phyloP scores from a whole-genome alignment of 2,888 invertebrate species.

The Acanthopleura granulata region DNA sequence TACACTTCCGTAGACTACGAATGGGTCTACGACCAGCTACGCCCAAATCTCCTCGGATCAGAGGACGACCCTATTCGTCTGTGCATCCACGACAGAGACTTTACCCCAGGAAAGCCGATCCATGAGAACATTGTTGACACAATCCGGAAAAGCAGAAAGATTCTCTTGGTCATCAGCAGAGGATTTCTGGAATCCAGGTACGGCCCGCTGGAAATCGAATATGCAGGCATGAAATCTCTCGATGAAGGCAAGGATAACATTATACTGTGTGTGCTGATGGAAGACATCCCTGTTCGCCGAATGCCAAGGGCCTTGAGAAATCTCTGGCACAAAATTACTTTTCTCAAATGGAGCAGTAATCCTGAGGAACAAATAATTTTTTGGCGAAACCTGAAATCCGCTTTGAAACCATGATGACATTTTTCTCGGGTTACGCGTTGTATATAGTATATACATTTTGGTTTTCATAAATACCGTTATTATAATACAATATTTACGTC shows the following conservation, averaged over 20 bases:
- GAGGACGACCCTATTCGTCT: background rate
- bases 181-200: background rate
- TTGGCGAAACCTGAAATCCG: background rate
- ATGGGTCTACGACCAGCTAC: background rate
- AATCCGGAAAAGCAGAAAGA: background rate
- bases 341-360: background rate
- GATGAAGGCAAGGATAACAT: background rate
- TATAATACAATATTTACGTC: too few species aligned
- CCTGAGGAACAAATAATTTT: background rate
- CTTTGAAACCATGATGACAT: background rate
- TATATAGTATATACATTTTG: too few species aligned
- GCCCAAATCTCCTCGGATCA: background rate
- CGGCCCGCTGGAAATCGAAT: background rate
- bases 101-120: background rate
- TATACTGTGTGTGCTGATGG: background rate
- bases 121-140: background rate
- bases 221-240: background rate
- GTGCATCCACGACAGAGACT: background rate
- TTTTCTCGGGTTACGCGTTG: too few species aligned
- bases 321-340: slow-evolving; percentile 1
- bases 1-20: background rate
- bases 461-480: too few species aligned
- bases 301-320: background rate
- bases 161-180: background rate
- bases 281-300: background rate